phyloP scores from a whole-genome alignment of 2,888 invertebrate genomes.

The Galerucella calmariensis region DNA sequence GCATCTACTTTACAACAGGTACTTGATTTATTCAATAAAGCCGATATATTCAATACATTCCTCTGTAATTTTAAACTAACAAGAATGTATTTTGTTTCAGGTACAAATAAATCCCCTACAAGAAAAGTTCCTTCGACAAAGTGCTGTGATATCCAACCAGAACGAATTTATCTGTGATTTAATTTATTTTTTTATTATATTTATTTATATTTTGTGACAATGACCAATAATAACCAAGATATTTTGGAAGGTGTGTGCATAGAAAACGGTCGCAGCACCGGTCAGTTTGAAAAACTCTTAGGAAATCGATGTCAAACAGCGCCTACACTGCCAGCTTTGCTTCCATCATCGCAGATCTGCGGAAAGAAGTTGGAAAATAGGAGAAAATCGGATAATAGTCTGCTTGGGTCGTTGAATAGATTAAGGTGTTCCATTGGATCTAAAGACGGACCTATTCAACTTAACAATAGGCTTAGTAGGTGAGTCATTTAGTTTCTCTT shows the following conservation, averaged over 20 bases:
- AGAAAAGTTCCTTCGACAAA: conserved; percentile 40
- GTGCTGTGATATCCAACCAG: conserved; percentile 48
- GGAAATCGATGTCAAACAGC: conserved; percentile 51
- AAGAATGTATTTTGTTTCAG: conserved; percentile 40
- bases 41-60: no score
- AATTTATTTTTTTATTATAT: conserved; percentile 38
- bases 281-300: conserved; percentile 46
- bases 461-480: conserved; percentile 53
- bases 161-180: conserved; percentile 46
- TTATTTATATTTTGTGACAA: conserved; percentile 41
- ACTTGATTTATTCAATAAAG: no score
- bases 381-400: conserved; percentile 62
- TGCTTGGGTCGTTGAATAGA: conserved; percentile 69
- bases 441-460: conserved; percentile 51
- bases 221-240: conserved; percentile 53
- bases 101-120: conserved; percentile 41
- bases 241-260: conserved; percentile 52
- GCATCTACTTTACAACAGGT: no score
- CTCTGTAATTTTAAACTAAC: no score
- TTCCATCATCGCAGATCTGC: conserved; percentile 48
- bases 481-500: conserved; percentile 38
- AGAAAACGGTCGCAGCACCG: conserved; percentile 43
- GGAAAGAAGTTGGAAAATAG: conserved; percentile 48
- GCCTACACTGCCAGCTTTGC: conserved; percentile 49
- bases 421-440: conserved; percentile 67